Evolutionary conservation across 2,888 invertebrate species (phyloP).

Genomic region (Strigamia transsilvanica): DNA sequence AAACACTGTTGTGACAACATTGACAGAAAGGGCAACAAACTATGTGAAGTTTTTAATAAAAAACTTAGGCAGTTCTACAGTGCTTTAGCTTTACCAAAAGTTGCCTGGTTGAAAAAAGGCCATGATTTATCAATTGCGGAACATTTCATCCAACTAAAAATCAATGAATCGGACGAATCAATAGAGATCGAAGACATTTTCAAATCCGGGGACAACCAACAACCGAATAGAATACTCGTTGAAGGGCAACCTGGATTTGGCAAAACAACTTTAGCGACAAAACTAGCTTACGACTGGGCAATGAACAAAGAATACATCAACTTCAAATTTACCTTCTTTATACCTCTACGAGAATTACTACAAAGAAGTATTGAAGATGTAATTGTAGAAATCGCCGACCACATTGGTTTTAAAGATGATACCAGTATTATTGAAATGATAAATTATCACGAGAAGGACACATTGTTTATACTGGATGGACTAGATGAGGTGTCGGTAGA

Average conservation of each 20-base stretch:
- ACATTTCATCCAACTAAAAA: neutral
- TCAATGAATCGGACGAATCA: neutral
- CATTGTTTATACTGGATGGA: neutral
- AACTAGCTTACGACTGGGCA: neutral
- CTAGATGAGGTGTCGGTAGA: neutral
- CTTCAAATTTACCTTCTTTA: neutral
- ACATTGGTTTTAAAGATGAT: neutral
- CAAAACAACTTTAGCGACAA: neutral
- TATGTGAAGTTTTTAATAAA: too few species aligned
- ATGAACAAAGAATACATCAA: neutral
- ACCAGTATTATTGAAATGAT: neutral
- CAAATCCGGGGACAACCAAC: neutral
- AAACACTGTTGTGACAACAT: too few species aligned
- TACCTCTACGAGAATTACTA: neutral
- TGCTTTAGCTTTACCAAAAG: too few species aligned
- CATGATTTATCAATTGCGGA: neutral
- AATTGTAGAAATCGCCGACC: neutral
- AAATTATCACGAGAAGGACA: neutral
- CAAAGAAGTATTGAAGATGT: neutral
- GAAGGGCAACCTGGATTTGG: neutral
- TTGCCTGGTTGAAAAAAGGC: too few species aligned
- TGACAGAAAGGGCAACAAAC: too few species aligned
- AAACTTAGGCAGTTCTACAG: too few species aligned
- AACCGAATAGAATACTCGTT: neutral
- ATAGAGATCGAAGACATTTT: neutral